Evolutionary conservation across 2,888 invertebrate genomes (phyloP).

Genomic region (Eustalomyia histrio): DNA sequence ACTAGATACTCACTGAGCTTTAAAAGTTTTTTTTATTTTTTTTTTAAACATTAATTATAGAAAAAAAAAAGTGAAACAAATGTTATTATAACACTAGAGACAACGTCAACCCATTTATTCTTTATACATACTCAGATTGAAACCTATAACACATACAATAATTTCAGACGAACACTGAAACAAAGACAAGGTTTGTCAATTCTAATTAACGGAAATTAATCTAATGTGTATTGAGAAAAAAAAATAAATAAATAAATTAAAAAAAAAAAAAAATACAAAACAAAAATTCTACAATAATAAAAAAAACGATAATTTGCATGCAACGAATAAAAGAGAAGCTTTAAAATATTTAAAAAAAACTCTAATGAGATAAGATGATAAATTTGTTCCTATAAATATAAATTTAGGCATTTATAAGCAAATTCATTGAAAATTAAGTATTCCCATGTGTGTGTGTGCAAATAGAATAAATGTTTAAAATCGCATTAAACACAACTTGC

Average conservation of each 20-base stretch:
- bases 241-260: too few species aligned
- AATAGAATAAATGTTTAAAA: neutral
- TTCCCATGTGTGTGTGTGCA: neutral
- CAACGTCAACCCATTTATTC: neutral
- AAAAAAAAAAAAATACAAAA: neutral
- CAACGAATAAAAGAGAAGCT: neutral
- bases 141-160: conserved; percentile 18
- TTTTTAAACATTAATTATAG: neutral
- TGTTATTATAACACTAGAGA: conserved; percentile 22
- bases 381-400: neutral
- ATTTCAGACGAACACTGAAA: neutral
- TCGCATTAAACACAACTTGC: neutral
- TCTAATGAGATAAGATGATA: neutral
- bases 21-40: conserved; percentile 44
- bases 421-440: neutral
- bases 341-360: neutral
- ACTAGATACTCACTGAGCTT: conserved; percentile 76
- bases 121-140: conserved; percentile 8
- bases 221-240: conserved; percentile 47
- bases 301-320: neutral
- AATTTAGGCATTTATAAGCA: neutral
- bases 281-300: neutral
- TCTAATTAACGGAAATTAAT: conserved; percentile 75
- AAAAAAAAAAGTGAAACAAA: neutral
- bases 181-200: conserved; percentile 69